A percentile compares a stretch with the other conserved stretches of the same genome.
Conservation (phyloP, 2,113 vertebrate genomes). For the Melanostigma gelatinosum region DNA sequence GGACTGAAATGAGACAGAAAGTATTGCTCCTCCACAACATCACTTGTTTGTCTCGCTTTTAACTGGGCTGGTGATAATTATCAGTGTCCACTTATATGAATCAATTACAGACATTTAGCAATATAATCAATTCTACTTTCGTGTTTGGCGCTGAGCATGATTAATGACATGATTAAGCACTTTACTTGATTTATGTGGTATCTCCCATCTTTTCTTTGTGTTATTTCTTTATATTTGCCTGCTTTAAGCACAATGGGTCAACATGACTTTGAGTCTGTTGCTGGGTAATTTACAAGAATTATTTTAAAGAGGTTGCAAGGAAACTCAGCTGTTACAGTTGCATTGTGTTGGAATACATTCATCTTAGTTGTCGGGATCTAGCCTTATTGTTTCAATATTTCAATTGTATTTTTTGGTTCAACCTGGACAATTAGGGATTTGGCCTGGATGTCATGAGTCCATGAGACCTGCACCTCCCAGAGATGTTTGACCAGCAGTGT, state of each 20-base stretch:
- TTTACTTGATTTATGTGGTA: conserved; percentile 62
- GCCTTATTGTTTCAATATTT: neutral
- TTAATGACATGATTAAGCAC: conserved; percentile 62
- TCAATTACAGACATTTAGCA: conserved; percentile 68
- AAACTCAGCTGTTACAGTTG: neutral
- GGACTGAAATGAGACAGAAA: conserved; percentile 49
- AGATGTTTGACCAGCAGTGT: neutral
- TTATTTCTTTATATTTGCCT: conserved; percentile 38
- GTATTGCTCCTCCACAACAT: conserved; percentile 40
- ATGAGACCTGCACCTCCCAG: neutral
- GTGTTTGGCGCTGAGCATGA: conserved; percentile 52
- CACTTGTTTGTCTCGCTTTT: conserved; percentile 66
- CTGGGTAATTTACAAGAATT: neutral
- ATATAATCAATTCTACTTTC: conserved; percentile 70
- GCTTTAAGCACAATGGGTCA: conserved; percentile 15
- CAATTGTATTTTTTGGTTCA: neutral
- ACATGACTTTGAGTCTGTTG: neutral
- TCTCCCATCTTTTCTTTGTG: conserved; percentile 35
- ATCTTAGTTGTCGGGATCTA: neutral
- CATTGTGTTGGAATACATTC: neutral
- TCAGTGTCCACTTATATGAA: conserved; percentile 71
- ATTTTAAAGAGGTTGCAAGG: neutral
- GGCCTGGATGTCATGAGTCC: neutral
- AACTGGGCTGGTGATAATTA: conserved; percentile 75
- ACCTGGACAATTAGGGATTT: neutral